Percentiles rank a stretch among this genome's conserved stretches.
Evolutionary conservation across 2,113 vertebrate genomes (phyloP).

Genomic region (Tympanuchus pallidicinctus): DNA sequence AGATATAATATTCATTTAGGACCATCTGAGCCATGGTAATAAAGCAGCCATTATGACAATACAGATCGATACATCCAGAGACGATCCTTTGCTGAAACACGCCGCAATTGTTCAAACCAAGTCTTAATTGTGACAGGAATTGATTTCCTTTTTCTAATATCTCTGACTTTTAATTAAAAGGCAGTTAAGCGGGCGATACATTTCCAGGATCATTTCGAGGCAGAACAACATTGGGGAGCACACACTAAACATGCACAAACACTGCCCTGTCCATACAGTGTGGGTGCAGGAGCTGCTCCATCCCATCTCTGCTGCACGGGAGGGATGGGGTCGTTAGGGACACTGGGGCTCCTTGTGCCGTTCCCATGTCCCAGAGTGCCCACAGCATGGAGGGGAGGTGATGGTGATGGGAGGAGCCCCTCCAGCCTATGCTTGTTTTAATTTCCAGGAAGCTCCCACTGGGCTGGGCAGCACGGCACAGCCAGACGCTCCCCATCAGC

Average conservation of each 20-base stretch:
- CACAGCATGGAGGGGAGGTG: rapidly evolving
- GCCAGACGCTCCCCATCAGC: constrained; percentile 11
- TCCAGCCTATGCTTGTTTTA: background rate
- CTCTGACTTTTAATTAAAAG: constrained; percentile 71
- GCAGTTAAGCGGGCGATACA: constrained; percentile 46
- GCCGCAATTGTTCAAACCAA: constrained; percentile 40
- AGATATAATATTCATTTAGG: constrained; percentile 8
- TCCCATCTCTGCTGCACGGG: background rate
- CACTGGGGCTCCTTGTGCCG: background rate
- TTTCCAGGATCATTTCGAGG: constrained; percentile 44
- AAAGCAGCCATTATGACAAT: constrained; percentile 54
- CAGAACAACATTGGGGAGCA: background rate
- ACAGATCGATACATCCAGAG: constrained; percentile 57
- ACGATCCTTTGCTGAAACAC: constrained; percentile 34
- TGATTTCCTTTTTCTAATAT: constrained; percentile 64
- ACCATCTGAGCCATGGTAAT: background rate
- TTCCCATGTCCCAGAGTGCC: background rate
- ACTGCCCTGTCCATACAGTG: background rate
- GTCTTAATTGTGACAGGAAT: constrained; percentile 66
- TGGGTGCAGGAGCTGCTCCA: background rate
- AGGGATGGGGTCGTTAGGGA: background rate
- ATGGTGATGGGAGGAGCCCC: background rate
- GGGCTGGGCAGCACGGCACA: background rate
- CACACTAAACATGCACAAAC: background rate
- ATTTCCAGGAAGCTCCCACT: background rate